Conservation (phyloP, 2,113 vertebrate species). For the Camelus bactrianus region DNA sequence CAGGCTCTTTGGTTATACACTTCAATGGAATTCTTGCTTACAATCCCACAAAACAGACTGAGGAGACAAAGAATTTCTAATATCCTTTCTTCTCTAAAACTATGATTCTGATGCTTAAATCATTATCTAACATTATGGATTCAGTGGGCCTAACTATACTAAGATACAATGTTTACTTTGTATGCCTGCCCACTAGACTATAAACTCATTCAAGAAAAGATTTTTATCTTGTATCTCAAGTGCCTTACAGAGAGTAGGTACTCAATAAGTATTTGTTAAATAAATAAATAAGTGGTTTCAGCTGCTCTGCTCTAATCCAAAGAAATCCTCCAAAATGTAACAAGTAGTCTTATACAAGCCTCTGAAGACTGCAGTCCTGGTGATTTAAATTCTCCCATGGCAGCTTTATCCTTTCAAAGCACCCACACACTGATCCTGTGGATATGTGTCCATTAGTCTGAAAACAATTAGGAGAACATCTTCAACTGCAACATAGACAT, state of each 20-base stretch:
- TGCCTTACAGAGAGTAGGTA: neutral
- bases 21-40: constrained; percentile 40
- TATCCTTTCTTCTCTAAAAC: constrained; percentile 17
- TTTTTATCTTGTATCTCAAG: constrained; percentile 23
- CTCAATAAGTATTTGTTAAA: constrained; percentile 44
- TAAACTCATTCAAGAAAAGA: neutral
- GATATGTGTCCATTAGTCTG: neutral
- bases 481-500: neutral
- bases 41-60: neutral
- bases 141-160: neutral
- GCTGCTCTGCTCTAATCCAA: neutral
- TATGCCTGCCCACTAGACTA: constrained; percentile 21
- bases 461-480: neutral
- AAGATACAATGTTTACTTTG: constrained; percentile 37
- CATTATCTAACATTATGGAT: neutral
- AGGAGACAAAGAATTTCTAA: constrained; percentile 37
- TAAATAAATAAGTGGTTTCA: constrained; percentile 43
- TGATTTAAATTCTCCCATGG: neutral
- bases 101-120: constrained; percentile 16
- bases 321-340: constrained; percentile 38
- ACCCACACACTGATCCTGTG: neutral
- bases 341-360: neutral
- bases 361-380: neutral
- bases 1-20: neutral
- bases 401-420: constrained; percentile 31